A percentile compares a stretch with the other conserved stretches of the same genome.
These are phyloP conservation scores for Chelonoidis abingdonii DNA, from an alignment of 2,113 vertebrate genomes.

Conservation along the genomic window DNA sequence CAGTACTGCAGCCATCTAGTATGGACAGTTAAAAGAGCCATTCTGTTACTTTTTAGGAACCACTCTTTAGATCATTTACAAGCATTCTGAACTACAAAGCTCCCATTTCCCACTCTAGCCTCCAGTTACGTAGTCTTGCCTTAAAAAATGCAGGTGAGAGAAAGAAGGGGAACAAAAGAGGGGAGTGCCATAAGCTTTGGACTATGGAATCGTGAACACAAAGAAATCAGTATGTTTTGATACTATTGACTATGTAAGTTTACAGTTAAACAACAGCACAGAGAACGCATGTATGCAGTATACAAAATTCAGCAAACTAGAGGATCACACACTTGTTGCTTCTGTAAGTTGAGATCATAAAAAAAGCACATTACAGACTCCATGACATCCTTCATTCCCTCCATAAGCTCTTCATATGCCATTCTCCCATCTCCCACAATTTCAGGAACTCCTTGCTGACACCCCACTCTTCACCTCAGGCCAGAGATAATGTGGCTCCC, in stretches of 20 bases:
- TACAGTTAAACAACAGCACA: neutral
- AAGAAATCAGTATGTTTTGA: neutral
- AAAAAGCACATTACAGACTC: neutral
- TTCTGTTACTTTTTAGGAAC: neutral
- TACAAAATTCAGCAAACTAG: neutral
- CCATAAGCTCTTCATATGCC: neutral
- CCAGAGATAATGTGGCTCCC: no score
- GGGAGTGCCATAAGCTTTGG: neutral
- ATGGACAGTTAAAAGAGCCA: neutral
- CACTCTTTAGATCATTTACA: neutral
- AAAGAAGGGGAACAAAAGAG: neutral
- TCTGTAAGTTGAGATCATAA: neutral
- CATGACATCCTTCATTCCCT: neutral
- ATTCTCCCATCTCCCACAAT: neutral
- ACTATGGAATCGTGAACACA: neutral
- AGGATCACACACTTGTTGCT: neutral
- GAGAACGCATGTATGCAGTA: neutral
- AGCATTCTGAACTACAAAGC: neutral
- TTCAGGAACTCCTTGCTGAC: neutral
- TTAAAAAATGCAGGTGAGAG: neutral
- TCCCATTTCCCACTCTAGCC: neutral
- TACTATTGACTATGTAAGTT: neutral
- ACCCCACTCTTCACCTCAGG: neutral
- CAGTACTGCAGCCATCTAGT: neutral
- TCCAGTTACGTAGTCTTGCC: neutral